These are phyloP conservation scores for Odontamblyopus rebecca DNA, from an alignment of 2,797 vertebrate species.

Conservation along the genomic window DNA sequence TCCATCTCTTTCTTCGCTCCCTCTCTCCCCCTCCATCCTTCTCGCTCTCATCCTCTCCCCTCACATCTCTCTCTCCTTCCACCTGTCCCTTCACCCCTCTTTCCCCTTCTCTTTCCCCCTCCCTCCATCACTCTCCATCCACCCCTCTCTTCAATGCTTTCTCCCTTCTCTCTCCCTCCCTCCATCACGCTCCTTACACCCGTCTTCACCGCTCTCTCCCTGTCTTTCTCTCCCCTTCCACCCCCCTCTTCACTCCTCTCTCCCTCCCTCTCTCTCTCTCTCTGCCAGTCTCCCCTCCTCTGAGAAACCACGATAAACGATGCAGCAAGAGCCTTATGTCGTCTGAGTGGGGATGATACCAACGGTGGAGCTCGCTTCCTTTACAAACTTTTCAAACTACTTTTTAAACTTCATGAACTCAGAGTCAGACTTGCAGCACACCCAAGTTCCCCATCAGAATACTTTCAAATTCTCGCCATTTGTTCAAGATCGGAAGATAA, in stretches of 20 bases:
- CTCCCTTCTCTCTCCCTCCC: neutral
- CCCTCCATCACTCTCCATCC: too few species aligned
- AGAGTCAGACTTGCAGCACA: neutral
- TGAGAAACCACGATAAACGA: conserved; percentile 60
- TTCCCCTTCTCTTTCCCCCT: neutral
- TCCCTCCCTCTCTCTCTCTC: neutral
- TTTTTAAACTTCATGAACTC: conserved; percentile 48
- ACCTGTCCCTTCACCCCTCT: neutral
- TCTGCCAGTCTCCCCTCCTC: conserved; percentile 50
- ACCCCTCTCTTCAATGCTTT: too few species aligned
- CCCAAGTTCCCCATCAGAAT: neutral
- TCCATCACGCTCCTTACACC: too few species aligned
- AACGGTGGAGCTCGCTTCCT: conserved; percentile 22
- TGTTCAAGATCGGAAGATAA: neutral
- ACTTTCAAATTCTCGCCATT: neutral
- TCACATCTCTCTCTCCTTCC: too few species aligned
- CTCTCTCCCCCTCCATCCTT: too few species aligned
- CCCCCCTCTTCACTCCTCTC: neutral
- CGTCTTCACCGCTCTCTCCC: too few species aligned
- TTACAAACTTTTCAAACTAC: conserved; percentile 41
- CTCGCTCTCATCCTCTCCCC: too few species aligned
- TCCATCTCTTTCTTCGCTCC: too few species aligned
- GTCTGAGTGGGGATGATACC: conserved; percentile 52
- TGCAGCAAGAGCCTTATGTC: conserved; percentile 20
- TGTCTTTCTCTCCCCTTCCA: neutral